phyloP scores from a whole-genome alignment of 2,797 vertebrate genomes.

The Amniataba percoides region DNA sequence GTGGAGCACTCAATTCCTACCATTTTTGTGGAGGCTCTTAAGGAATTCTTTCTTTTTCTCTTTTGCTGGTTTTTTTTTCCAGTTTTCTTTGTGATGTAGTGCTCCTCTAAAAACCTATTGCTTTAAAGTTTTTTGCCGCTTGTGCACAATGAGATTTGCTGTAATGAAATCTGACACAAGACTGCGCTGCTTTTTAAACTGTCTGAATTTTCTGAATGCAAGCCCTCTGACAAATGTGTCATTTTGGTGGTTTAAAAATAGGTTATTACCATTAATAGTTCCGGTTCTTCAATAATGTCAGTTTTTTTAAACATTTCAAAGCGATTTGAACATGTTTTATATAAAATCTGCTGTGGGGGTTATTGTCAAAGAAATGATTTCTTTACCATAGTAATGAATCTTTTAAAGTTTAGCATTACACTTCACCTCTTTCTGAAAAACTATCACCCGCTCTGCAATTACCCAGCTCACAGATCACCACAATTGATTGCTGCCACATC shows the following conservation, averaged over 20 bases:
- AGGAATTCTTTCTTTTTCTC: slow-evolving; percentile 43
- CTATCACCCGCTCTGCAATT: slow-evolving; percentile 10
- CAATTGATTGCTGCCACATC: neutral
- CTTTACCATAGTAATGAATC: slow-evolving; percentile 27
- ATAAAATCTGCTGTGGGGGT: slow-evolving; percentile 7
- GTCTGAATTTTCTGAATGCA: neutral
- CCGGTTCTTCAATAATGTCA: neutral
- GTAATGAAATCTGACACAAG: no score
- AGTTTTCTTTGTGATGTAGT: neutral
- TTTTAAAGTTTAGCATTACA: slow-evolving; percentile 17
- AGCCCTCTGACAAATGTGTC: neutral
- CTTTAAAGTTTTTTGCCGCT: neutral
- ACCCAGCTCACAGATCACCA: slow-evolving; percentile 19
- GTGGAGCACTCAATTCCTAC: slow-evolving; percentile 44
- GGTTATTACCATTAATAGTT: neutral
- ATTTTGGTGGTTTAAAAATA: neutral
- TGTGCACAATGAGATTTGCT: neutral
- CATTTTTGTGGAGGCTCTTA: slow-evolving; percentile 41
- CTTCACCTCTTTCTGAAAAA: slow-evolving; percentile 18
- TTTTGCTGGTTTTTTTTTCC: slow-evolving; percentile 15
- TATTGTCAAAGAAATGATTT: slow-evolving; percentile 17
- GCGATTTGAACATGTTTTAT: neutral
- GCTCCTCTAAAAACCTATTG: neutral
- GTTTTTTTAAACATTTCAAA: neutral
- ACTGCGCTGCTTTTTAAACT: no score